Evolutionary conservation across 2,797 vertebrate species (phyloP).

Genomic region (Gymnocypris eckloni): DNA sequence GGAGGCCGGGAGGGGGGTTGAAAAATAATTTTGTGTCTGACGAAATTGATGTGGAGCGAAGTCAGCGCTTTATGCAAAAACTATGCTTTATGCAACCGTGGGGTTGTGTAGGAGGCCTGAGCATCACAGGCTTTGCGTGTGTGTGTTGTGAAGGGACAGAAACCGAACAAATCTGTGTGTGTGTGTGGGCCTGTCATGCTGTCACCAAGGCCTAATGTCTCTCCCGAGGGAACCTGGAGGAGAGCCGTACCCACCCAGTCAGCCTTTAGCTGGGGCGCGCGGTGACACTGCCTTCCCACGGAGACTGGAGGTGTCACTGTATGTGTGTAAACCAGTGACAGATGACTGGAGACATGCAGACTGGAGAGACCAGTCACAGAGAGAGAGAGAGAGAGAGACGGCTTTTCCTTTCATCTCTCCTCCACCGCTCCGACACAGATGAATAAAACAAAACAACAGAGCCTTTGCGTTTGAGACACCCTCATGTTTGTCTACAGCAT

Average conservation of each 20-base stretch:
- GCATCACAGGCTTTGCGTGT: slow-evolving; percentile 43
- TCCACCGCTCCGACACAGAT: slow-evolving; percentile 48
- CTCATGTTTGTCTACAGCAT: slow-evolving; percentile 23
- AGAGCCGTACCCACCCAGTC: slow-evolving; percentile 80
- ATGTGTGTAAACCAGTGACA: slow-evolving; percentile 84
- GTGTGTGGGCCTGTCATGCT: slow-evolving; percentile 78
- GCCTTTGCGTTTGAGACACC: slow-evolving; percentile 30
- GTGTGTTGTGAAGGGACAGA: slow-evolving; percentile 38
- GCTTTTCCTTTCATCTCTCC: slow-evolving; percentile 64
- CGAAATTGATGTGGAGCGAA: slow-evolving; percentile 76
- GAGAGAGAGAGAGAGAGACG: slow-evolving; percentile 60
- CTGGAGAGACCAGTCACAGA: slow-evolving; percentile 77
- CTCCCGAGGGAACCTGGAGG: slow-evolving; percentile 84
- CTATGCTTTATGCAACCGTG: slow-evolving; percentile 76
- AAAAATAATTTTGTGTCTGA: slow-evolving; percentile 78
- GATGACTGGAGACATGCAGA: slow-evolving; percentile 83
- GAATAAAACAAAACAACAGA: slow-evolving; percentile 40
- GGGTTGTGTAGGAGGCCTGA: slow-evolving; percentile 71
- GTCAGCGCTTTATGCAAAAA: slow-evolving; percentile 81
- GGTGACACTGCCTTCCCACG: slow-evolving; percentile 81
- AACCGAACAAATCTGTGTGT: slow-evolving; percentile 50
- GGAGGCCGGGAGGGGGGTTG: slow-evolving; percentile 73
- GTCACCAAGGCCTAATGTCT: slow-evolving; percentile 81
- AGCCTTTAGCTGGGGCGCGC: slow-evolving; percentile 78
- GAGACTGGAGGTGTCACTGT: slow-evolving; percentile 83